A percentile compares a stretch with the other conserved stretches of the same genome.
Evolutionary conservation across 92 coral and sea anemone species (phyloP).

Genomic region (Meandrina meandrites): DNA sequence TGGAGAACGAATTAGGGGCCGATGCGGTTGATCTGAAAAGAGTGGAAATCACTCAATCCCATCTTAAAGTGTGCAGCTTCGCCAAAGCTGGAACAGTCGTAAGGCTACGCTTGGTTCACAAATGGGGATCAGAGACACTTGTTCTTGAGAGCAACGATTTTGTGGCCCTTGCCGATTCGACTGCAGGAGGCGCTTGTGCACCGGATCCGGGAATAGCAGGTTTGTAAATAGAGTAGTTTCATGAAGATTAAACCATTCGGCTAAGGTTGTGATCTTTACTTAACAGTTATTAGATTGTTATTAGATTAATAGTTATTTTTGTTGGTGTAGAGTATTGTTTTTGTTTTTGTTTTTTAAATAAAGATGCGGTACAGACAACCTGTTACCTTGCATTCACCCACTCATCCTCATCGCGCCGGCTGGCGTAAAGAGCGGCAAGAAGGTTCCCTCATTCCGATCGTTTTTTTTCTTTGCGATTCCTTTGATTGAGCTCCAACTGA

Average conservation of each 20-base stretch:
- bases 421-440: too few relatives aligned
- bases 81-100: background rate
- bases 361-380: too few relatives aligned
- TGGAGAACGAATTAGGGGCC: background rate
- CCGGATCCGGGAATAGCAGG: background rate
- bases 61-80: background rate
- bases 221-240: background rate
- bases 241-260: background rate
- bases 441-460: too few relatives aligned
- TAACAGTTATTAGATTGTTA: too few relatives aligned
- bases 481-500: too few relatives aligned
- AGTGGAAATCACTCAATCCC: background rate
- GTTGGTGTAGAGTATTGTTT: too few relatives aligned
- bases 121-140: slow-evolving; percentile 22
- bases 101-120: slow-evolving; percentile 11
- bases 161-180: background rate
- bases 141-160: slow-evolving; percentile 15
- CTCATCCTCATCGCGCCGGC: too few relatives aligned
- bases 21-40: background rate
- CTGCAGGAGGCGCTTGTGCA: background rate
- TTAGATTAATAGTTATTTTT: too few relatives aligned
- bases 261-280: background rate
- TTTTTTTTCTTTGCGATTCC: too few relatives aligned
- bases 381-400: too few relatives aligned
- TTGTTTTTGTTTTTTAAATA: too few relatives aligned